A percentile compares a stretch with the other conserved stretches of the same genome.
These are phyloP conservation scores for Craterocephalus amniculus DNA, from an alignment of 2,797 vertebrate genomes.

Conservation along the genomic window DNA sequence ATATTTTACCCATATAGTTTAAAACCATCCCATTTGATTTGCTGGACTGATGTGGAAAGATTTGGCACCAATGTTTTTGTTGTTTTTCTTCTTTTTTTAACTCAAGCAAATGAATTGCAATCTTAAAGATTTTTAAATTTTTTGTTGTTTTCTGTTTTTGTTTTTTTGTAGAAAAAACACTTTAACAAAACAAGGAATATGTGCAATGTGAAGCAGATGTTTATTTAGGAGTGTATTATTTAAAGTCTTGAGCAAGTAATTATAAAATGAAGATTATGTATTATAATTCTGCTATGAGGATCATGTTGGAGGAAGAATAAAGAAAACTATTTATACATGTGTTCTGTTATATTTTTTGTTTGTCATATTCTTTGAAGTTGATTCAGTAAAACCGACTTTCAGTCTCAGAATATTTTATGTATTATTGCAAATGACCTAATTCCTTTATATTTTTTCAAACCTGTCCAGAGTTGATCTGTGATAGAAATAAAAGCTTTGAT, in stretches of 20 bases:
- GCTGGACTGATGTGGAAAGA: no score
- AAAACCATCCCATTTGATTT: no score
- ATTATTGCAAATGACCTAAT: no score
- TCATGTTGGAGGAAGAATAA: constrained; percentile 41
- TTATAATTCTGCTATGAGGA: constrained; percentile 36
- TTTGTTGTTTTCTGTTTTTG: no score
- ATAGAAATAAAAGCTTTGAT: no score
- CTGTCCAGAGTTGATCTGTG: no score
- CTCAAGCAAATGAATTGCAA: neutral
- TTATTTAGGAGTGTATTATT: constrained; percentile 34
- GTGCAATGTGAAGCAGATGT: constrained; percentile 58
- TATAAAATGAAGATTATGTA: constrained; percentile 35
- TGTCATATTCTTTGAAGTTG: no score
- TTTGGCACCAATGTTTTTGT: neutral
- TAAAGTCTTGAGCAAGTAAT: constrained; percentile 2
- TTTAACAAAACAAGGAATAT: constrained; percentile 10
- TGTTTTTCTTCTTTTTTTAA: constrained; percentile 18
- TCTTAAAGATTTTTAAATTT: neutral
- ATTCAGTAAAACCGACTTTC: no score
- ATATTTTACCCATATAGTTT: no score
- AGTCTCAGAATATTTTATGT: no score
- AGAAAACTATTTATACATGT: constrained; percentile 32
- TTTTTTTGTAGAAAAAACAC: constrained; percentile 7
- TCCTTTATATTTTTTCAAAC: no score
- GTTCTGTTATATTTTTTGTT: no score